Percentiles rank a stretch among this genome's conserved stretches.
These are phyloP conservation scores for Mastomys coucha DNA, from an alignment of 2,113 vertebrate genomes.

Conservation along the genomic window DNA sequence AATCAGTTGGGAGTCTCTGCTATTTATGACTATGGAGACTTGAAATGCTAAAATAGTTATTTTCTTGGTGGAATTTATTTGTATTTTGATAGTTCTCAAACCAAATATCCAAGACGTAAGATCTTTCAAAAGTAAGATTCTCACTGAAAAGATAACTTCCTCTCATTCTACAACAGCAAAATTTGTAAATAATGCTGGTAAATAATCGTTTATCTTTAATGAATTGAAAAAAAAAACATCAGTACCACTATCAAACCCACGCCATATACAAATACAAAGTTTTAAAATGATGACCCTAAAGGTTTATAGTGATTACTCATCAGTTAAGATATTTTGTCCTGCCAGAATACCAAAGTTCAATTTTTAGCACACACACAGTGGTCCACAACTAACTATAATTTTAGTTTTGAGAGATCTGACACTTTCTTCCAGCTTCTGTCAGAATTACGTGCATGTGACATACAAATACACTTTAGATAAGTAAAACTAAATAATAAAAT, in stretches of 20 bases:
- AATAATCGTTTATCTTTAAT: background rate
- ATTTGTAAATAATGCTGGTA: background rate
- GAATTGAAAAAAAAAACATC: background rate
- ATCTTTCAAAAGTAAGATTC: background rate
- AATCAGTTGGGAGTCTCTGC: constrained; percentile 10
- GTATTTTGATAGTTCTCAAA: background rate
- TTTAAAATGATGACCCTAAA: background rate
- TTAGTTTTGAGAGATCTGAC: background rate
- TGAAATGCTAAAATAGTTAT: constrained; percentile 5
- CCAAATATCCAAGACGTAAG: background rate
- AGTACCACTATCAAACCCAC: background rate
- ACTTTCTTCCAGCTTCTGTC: background rate
- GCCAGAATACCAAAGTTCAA: background rate
- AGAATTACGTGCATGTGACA: background rate
- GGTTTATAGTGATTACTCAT: background rate
- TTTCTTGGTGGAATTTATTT: constrained; percentile 9
- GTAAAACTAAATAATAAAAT: background rate
- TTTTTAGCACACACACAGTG: background rate
- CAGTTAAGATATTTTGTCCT: background rate
- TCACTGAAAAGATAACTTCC: background rate
- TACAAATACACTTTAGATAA: background rate
- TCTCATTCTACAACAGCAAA: background rate
- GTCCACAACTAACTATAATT: background rate
- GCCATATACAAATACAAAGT: background rate
- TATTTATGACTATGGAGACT: constrained; percentile 14